These are phyloP conservation scores for Lepidurus arcticus DNA, from an alignment of 1,140 invertebrate species.

Conservation along the genomic window DNA sequence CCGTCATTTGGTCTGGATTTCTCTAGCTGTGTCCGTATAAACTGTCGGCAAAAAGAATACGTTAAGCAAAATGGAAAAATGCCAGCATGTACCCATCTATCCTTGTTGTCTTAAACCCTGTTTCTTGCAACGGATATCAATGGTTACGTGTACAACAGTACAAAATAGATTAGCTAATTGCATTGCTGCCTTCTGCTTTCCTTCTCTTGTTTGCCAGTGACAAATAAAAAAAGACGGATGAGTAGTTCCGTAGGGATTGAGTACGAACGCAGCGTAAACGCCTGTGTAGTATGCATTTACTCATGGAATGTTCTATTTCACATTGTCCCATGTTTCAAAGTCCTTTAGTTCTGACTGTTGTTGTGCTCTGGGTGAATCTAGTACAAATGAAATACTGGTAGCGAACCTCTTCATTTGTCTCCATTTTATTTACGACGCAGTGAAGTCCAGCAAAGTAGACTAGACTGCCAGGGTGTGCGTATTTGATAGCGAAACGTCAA, in stretches of 20 bases:
- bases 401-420: too few species aligned
- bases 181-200: neutral
- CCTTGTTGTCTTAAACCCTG: neutral
- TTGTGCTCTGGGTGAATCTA: neutral
- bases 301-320: neutral
- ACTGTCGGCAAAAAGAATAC: neutral
- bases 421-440: too few species aligned
- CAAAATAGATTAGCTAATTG: slow-evolving; percentile 17
- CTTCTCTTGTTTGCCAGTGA: neutral
- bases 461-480: too few species aligned
- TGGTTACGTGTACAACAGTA: slow-evolving; percentile 7
- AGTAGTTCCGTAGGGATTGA: neutral
- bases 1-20: neutral
- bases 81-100: neutral
- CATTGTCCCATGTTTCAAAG: neutral
- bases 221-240: neutral
- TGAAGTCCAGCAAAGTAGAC: too few species aligned
- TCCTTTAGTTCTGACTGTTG: neutral
- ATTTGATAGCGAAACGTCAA: too few species aligned
- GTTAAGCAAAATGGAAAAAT: neutral
- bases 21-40: neutral
- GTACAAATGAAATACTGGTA: neutral
- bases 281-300: neutral
- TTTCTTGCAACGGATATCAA: slow-evolving; percentile 15
- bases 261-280: neutral